Percentiles rank a stretch among this genome's conserved stretches.
Conservation (phyloP, 2,888 invertebrate species). For the Tenthredo notha region DNA sequence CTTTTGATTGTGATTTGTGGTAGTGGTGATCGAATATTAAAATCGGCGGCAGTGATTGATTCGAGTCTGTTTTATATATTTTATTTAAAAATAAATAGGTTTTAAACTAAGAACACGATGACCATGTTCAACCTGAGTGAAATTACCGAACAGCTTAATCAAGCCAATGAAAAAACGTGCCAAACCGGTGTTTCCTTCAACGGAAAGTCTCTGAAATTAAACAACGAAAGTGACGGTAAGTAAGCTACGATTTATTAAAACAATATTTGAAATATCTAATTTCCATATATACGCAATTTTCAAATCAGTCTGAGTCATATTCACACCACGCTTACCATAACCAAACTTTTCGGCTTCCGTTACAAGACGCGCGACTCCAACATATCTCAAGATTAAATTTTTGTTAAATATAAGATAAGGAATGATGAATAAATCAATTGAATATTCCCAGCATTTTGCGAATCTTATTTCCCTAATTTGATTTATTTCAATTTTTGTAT, state of each 20-base stretch:
- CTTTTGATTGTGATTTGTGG: background rate
- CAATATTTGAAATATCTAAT: conserved; percentile 28
- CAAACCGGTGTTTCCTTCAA: conserved; percentile 89
- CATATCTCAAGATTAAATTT: background rate
- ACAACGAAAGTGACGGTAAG: conserved; percentile 90
- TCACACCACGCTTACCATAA: conserved; percentile 42
- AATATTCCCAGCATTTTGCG: background rate
- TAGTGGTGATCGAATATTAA: background rate
- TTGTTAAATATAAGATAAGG: background rate
- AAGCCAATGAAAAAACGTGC: conserved; percentile 66
- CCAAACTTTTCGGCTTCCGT: conserved; percentile 43
- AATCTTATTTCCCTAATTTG: background rate
- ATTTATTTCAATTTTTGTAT: conserved; percentile 36
- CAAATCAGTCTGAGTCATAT: background rate
- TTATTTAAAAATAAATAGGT: background rate
- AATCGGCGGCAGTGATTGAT: background rate
- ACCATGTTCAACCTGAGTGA: conserved; percentile 81
- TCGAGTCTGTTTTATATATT: background rate
- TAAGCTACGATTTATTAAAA: conserved; percentile 55
- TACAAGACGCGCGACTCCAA: background rate
- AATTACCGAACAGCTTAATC: conserved; percentile 75
- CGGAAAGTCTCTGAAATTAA: conserved; percentile 88
- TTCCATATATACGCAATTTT: background rate
- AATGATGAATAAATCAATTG: background rate
- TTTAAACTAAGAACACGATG: conserved; percentile 73